Conservation (phyloP, 2,888 invertebrate species). For the Calameuta pallipes region DNA sequence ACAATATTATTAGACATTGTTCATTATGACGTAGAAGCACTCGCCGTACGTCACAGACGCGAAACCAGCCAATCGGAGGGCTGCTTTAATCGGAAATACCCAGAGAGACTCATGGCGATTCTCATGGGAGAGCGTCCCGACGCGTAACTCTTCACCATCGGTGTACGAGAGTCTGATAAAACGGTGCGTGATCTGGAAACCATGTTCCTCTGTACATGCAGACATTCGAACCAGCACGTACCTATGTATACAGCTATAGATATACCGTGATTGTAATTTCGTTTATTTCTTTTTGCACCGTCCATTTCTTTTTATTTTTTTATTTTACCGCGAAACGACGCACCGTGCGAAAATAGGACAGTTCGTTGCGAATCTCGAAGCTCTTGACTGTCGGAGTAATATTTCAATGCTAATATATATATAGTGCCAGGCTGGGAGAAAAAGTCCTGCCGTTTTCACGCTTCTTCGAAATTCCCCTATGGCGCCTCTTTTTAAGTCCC, state of each 20-base stretch:
- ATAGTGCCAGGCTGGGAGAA: not conserved
- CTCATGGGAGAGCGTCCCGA: not conserved
- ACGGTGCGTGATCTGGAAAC: not conserved
- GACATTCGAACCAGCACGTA: not conserved
- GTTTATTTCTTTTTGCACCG: not conserved
- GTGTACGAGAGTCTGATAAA: not conserved
- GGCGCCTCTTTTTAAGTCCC: too few species aligned
- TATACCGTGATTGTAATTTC: not conserved
- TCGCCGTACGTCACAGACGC: not conserved
- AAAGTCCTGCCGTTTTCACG: not conserved
- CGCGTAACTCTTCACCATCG: not conserved
- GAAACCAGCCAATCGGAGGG: not conserved
- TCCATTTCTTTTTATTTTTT: not conserved
- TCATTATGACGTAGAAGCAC: not conserved
- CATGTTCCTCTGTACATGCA: not conserved
- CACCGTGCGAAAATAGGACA: not conserved
- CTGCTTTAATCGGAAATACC: not conserved
- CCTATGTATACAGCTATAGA: not conserved
- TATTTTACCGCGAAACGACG: not conserved
- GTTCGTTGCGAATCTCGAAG: not conserved
- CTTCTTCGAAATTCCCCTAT: not conserved
- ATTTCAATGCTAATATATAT: not conserved
- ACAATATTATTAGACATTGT: not conserved
- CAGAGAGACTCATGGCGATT: not conserved
- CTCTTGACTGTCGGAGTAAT: not conserved